Evolutionary conservation across 92 coral and sea anemone species (phyloP).

Genomic region (Porites evermanni): DNA sequence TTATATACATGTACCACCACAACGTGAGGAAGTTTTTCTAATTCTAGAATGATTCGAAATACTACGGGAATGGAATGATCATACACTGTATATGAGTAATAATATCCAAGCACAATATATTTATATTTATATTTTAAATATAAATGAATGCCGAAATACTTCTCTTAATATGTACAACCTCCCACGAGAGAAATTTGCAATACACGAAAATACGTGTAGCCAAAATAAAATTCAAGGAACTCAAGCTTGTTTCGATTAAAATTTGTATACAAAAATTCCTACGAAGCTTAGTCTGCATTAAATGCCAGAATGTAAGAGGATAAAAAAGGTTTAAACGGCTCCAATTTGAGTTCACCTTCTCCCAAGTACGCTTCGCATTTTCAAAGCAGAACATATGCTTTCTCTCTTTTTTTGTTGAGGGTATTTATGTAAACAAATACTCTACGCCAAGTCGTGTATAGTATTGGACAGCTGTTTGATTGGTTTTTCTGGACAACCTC

Average conservation of each 20-base stretch:
- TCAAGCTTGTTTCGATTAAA: not conserved
- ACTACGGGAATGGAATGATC: too few species aligned
- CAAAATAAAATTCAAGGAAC: not conserved
- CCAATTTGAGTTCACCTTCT: not conserved
- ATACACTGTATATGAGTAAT: too few species aligned
- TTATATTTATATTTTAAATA: too few species aligned
- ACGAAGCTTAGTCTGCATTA: too few species aligned
- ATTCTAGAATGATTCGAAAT: too few species aligned
- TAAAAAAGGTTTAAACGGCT: not conserved
- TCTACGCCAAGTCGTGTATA: constrained; percentile 28
- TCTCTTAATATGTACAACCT: not conserved
- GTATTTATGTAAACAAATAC: constrained; percentile 50
- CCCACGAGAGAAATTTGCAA: not conserved
- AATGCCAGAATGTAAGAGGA: not conserved
- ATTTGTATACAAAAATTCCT: not conserved
- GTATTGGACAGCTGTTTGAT: constrained; percentile 30
- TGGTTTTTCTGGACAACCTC: constrained; percentile 35
- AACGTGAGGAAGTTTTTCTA: too few species aligned
- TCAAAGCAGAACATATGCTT: constrained; percentile 5
- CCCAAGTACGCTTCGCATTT: not conserved
- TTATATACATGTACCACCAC: too few species aligned
- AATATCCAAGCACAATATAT: too few species aligned
- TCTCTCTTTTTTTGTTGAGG: not conserved
- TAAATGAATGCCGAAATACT: not conserved
- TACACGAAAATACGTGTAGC: constrained; percentile 1